These are phyloP conservation scores for Hepsetus odoe DNA, from an alignment of 2,113 vertebrate species.

Conservation along the genomic window DNA sequence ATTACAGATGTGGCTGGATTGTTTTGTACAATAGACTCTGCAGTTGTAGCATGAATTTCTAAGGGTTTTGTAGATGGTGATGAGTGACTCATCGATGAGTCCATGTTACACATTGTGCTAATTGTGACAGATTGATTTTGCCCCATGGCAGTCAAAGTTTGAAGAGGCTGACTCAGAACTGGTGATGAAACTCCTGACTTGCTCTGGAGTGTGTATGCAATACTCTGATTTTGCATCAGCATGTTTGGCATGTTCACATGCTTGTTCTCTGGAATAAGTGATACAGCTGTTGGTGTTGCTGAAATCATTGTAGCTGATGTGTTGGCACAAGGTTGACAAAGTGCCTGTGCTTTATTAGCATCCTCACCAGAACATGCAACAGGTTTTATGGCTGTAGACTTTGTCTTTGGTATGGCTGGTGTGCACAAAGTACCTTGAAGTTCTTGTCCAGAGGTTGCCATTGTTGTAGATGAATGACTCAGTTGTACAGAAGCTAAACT, in stretches of 20 bases:
- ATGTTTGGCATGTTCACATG: not conserved
- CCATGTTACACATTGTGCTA: constrained; percentile 33
- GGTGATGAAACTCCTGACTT: constrained; percentile 29
- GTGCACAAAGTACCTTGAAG: not conserved
- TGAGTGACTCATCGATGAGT: constrained; percentile 24
- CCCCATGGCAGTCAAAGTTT: constrained; percentile 10
- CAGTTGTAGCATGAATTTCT: constrained; percentile 47
- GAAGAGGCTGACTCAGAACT: constrained; percentile 15
- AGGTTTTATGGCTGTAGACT: not conserved
- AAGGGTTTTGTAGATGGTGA: constrained; percentile 56
- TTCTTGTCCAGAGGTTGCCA: not conserved
- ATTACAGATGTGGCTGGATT: not conserved
- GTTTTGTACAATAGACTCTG: constrained; percentile 15
- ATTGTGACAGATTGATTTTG: constrained; percentile 50
- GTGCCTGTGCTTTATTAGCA: constrained; percentile 15
- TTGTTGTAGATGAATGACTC: not conserved
- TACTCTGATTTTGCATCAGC: not conserved
- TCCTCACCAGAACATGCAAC: not conserved
- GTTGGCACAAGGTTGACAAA: not conserved
- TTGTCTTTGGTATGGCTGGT: not conserved
- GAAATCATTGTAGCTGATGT: constrained; percentile 28
- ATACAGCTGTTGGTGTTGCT: not conserved
- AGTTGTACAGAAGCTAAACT: not conserved
- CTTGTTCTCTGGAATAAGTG: not conserved
- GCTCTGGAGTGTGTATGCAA: not conserved